These are phyloP conservation scores for Alloplasta piceator DNA, from an alignment of 2,888 invertebrate species.

Conservation along the genomic window DNA sequence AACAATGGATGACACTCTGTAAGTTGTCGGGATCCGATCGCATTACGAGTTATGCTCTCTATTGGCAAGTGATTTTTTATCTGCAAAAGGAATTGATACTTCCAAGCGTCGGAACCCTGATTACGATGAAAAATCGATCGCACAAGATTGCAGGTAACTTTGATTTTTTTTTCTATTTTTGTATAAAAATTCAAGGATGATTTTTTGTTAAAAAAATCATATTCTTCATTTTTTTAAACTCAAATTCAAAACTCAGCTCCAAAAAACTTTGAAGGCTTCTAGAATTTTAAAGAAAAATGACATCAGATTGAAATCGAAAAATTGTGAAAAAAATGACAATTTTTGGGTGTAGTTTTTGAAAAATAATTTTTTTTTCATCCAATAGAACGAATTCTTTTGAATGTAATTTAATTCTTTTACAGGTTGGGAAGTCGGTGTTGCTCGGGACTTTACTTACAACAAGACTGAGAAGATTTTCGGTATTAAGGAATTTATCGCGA, in stretches of 20 bases:
- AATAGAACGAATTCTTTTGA: not conserved
- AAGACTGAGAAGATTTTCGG: not conserved
- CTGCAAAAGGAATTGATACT: slow-evolving; percentile 84
- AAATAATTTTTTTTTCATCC: too few relatives aligned
- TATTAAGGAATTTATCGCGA: slow-evolving; percentile 76
- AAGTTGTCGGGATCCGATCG: slow-evolving; percentile 73
- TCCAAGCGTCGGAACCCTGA: slow-evolving; percentile 79
- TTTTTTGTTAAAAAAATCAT: too few relatives aligned
- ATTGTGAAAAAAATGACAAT: not conserved
- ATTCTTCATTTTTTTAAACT: too few relatives aligned
- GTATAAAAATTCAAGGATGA: not conserved
- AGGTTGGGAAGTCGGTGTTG: slow-evolving; percentile 73
- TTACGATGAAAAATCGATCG: slow-evolving; percentile 60
- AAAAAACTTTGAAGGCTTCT: too few relatives aligned
- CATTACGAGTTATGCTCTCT: slow-evolving; percentile 85
- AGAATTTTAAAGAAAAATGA: too few relatives aligned
- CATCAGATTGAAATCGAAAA: too few relatives aligned
- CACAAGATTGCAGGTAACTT: slow-evolving; percentile 67
- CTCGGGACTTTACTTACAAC: slow-evolving; percentile 40
- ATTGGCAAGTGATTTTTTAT: slow-evolving; percentile 86
- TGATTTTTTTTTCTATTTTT: not conserved
- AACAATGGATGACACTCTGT: slow-evolving; percentile 85
- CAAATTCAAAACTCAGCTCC: too few relatives aligned
- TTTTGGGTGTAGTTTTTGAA: too few relatives aligned
- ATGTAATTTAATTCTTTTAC: not conserved